Conservation (phyloP, 2,888 invertebrate species). For the Hypsopygia costalis region DNA sequence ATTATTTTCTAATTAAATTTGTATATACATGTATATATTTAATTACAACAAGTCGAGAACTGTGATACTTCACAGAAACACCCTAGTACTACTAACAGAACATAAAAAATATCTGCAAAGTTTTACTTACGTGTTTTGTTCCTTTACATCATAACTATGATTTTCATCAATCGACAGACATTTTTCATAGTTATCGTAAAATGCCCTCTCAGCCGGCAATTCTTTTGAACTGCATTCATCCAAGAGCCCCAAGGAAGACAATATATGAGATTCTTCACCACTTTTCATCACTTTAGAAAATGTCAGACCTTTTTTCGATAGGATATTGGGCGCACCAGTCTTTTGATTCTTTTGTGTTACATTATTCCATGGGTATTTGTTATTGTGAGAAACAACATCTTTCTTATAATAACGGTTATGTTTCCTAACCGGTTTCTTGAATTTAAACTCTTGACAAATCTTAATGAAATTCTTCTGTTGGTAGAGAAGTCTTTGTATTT, state of each 20-base stretch:
- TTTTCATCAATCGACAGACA: constrained; percentile 30
- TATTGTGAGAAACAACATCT: constrained; percentile 54
- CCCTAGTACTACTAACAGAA: no score
- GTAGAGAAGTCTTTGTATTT: constrained; percentile 59
- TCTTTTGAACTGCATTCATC: constrained; percentile 47
- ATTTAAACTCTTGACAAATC: constrained; percentile 56
- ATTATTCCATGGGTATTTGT: constrained; percentile 69
- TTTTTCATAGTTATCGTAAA: constrained; percentile 56
- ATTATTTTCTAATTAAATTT: no score
- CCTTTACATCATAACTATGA: constrained; percentile 40
- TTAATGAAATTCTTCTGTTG: constrained; percentile 59
- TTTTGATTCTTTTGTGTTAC: constrained; percentile 52
- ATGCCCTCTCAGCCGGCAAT: constrained; percentile 56
- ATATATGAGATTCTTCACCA: constrained; percentile 37
- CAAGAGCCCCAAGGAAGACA: constrained; percentile 45
- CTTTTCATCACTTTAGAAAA: constrained; percentile 44
- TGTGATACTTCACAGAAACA: no score
- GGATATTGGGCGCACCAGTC: constrained; percentile 44
- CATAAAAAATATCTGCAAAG: no score
- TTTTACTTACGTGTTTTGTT: constrained; percentile 38
- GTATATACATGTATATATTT: no score
- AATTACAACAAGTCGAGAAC: no score
- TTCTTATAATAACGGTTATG: constrained; percentile 37
- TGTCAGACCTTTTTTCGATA: constrained; percentile 54
- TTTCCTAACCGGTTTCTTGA: constrained; percentile 43